These are phyloP conservation scores for Chironomus tepperi DNA, from an alignment of 1,140 invertebrate species.

Conservation along the genomic window DNA sequence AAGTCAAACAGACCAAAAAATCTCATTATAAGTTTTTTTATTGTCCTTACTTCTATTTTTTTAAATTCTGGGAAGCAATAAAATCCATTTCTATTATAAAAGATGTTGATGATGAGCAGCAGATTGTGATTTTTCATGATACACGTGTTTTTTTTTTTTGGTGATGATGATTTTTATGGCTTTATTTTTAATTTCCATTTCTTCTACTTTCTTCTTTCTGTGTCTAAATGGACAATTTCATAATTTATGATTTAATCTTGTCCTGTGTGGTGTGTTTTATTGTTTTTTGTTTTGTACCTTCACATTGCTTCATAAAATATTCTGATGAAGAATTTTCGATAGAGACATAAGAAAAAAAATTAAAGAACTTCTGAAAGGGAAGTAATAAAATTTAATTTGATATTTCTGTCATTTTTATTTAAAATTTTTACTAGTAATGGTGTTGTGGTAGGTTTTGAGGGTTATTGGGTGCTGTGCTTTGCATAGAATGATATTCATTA, in stretches of 20 bases:
- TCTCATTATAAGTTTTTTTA: not conserved
- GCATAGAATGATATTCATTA: too few species aligned
- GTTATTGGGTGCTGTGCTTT: too few species aligned
- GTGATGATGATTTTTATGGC: not conserved
- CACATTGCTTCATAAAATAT: too few species aligned
- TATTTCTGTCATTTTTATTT: not conserved
- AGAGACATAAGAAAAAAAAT: too few species aligned
- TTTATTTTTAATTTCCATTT: not conserved
- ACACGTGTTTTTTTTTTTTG: not conserved
- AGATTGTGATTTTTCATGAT: not conserved
- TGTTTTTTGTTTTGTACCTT: not conserved
- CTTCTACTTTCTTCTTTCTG: not conserved
- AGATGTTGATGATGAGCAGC: not conserved
- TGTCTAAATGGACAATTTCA: constrained; percentile 3
- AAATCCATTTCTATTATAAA: constrained; percentile 3
- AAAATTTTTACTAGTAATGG: too few species aligned
- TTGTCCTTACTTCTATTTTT: not conserved
- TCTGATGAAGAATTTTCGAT: too few species aligned
- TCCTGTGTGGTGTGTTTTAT: not conserved
- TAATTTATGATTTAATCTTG: constrained; percentile 12
- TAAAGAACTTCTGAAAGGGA: not conserved
- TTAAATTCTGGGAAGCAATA: not conserved
- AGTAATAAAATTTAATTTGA: constrained; percentile 10
- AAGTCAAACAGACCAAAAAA: not conserved
- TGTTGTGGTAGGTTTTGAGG: too few species aligned